Evolutionary conservation across 2,888 invertebrate species (phyloP).

Genomic region (Gonocerus acuteangulatus): DNA sequence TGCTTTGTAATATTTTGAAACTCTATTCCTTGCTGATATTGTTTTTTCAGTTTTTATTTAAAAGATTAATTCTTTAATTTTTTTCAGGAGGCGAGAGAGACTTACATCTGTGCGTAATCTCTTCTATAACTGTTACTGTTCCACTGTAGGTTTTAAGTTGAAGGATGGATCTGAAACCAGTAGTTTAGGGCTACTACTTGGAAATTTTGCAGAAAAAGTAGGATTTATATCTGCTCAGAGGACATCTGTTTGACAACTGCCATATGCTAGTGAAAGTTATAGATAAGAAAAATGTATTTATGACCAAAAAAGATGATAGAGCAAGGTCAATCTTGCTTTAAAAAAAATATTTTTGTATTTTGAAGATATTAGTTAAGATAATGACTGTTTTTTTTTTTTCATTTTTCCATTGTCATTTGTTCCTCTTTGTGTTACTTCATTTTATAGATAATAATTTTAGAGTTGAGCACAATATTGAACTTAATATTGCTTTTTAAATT

Average conservation of each 20-base stretch:
- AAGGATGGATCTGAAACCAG: constrained; percentile 46
- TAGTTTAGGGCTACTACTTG: constrained; percentile 48
- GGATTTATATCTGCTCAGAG: constrained; percentile 46
- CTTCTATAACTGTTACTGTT: constrained; percentile 52
- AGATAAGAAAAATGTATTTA: not conserved
- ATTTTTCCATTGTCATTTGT: too few species aligned
- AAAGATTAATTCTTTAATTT: constrained; percentile 30
- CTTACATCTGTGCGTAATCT: constrained; percentile 50
- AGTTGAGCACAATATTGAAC: too few species aligned
- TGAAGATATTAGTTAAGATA: constrained; percentile 1
- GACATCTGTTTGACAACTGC: constrained; percentile 38
- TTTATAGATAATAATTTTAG: too few species aligned
- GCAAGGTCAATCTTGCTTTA: not conserved
- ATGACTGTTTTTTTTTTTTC: constrained; percentile 7
- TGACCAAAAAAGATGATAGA: not conserved
- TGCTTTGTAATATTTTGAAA: too few species aligned
- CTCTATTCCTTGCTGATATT: too few species aligned
- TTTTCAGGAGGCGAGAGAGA: constrained; percentile 47
- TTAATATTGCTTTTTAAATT: too few species aligned
- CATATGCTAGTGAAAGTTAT: constrained; percentile 7
- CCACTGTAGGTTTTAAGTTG: constrained; percentile 49
- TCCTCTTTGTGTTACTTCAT: too few species aligned
- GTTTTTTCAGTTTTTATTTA: too few species aligned
- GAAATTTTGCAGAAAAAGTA: constrained; percentile 53
- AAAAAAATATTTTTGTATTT: constrained; percentile 9